Evolutionary conservation across 1,140 invertebrate species (phyloP), one percentile per base, ranked within the genome.

Genomic region (Drosophila kohkoa): DNA sequence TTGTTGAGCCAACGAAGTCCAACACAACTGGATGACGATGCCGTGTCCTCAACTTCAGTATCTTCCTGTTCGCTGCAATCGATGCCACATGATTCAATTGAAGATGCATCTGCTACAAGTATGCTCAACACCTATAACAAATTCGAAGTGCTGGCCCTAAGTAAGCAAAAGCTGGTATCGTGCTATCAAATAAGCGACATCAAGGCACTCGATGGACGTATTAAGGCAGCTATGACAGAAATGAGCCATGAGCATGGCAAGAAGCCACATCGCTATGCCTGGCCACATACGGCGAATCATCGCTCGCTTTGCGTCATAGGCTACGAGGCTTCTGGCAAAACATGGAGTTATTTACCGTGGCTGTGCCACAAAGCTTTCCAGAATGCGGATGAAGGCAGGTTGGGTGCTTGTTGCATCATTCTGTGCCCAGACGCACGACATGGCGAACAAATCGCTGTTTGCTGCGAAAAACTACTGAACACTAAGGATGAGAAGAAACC

Each of bases 281-380:
- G 90, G 90, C 71, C 78, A 0, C 86, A 90, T 57, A 30, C 74
- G 0, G 7, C 77, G 0, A 13, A 20, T 0, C 75, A 75, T 0
- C 77, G 79, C 6, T 77, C 81, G 3, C 8, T 91, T 11, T 80
- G 78, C 13, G 51, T 77, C 0, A 54, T 91, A 5, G 90, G 82
- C 8, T 66, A 80, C 2, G 32, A 71, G 3, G n/a, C 7, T 2
- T 28, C 10, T 0, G 90, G 90, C 10, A 91, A 91, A 72, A 88
- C 90, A 5, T 88, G 82, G 81, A 74, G 72, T 28, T 91, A 82
- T 25, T 30, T 91, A 43, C 90, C 90, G 2, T 51, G 55, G 3
- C 0, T 91, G 8, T 88, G 82, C 15, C 75, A 81, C 32, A 54
- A 72, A 0, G 28, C 68, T 1, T 11, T 65, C 7, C 16, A 66